A percentile compares a stretch with the other conserved stretches of the same genome.
These are phyloP conservation scores for Dallia pectoralis DNA, from an alignment of 2,797 vertebrate species.

Conservation along the genomic window DNA sequence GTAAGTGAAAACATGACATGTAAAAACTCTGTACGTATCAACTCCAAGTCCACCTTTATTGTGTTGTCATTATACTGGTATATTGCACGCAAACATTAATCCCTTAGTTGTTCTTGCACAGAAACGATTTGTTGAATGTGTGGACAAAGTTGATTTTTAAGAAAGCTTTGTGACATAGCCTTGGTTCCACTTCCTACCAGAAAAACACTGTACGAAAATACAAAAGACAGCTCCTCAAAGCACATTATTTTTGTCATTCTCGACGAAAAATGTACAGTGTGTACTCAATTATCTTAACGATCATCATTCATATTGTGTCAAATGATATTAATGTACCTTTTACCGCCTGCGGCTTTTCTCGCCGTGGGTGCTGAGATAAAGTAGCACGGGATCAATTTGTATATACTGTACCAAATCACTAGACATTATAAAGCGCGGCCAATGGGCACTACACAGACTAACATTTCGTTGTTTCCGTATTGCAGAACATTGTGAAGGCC, in stretches of 20 bases:
- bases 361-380: not conserved
- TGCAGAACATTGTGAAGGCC: slow-evolving; percentile 40
- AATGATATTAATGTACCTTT: not conserved
- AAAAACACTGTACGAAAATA: slow-evolving; percentile 25
- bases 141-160: slow-evolving; percentile 8
- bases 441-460: not conserved
- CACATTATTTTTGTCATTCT: not conserved
- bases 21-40: slow-evolving; percentile 21
- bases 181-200: not conserved
- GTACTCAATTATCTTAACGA: not conserved
- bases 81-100: slow-evolving; percentile 60
- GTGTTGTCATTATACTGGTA: slow-evolving; percentile 16
- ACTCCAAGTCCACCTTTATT: slow-evolving; percentile 16
- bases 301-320: not conserved
- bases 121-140: slow-evolving; percentile 26
- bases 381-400: not conserved
- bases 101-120: slow-evolving; percentile 52
- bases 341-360: not conserved
- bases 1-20: not conserved
- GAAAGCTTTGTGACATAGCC: slow-evolving; percentile 15
- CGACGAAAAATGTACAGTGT: not conserved
- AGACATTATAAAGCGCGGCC: not conserved
- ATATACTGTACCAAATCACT: not conserved
- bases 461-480: not conserved
- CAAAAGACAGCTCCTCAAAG: slow-evolving; percentile 6